Base-by-base conservation (phyloP, 2,888 invertebrate genomes). In the Smittia aterrima region DNA sequence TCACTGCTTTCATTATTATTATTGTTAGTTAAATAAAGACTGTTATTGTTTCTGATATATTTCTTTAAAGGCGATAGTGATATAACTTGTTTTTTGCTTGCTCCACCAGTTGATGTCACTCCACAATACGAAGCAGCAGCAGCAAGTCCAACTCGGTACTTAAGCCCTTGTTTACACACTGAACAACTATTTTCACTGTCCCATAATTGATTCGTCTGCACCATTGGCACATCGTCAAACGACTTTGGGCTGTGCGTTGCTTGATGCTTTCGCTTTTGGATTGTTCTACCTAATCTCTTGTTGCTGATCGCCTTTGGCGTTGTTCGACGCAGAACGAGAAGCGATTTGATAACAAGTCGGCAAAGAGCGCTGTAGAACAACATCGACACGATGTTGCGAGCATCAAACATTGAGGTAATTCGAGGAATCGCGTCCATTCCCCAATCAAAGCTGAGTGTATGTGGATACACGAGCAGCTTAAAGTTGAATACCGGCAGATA, bases 351-450 rank as follows among this genome's bases (percentile, higher is more conserved):
- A 41, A 80, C 77, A 20, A 80, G 78, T 64, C 78, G 77, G 24
- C 78, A 75, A 22, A 83, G 82, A 79, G 82, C 83, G 80, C 85
- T 84, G 83, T 96, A 98, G 80, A 97, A 91, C 75, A 89, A 83
- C 22, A 90, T 79, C 1, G 93, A 89, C 76, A 89, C 85, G 74
- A 93, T 81, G 82, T 95, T 95, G 77, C 98, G 87, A 3, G 86
- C 85, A 82, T 98, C 98, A 78, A 88, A 85, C 18, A 93, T 78
- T 27, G 89, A 87, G 66, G 89, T 89, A 78, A 98, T 89, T 76
- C 93, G 87, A 7, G 96, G 95, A 79, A 98, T 90, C 1, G 98
- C 92, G 79, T 96, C 96, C 98, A 98, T 98, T 25, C 97, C 96
- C 98, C 98, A 98, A 84, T 98, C 98, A 84, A 97, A 98, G 82